A percentile compares a stretch with the other conserved stretches of the same genome.
Evolutionary conservation across 2,113 vertebrate species (phyloP).

Genomic region (Sula dactylatra): DNA sequence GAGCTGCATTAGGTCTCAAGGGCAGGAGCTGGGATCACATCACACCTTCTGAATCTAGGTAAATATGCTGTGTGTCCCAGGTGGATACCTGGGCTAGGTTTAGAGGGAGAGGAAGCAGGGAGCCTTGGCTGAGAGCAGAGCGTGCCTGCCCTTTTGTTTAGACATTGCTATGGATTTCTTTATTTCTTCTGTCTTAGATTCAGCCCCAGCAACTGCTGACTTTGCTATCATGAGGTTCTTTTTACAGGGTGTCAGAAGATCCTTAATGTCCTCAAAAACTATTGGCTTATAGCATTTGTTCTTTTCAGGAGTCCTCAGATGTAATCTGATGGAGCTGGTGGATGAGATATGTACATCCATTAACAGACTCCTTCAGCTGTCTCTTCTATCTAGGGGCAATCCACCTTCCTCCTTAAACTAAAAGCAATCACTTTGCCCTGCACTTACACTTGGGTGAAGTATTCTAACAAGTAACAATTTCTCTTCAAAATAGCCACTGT

Average conservation of each 20-base stretch:
- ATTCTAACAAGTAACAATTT: not conserved
- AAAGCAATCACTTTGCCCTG: not conserved
- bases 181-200: not conserved
- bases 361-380: not conserved
- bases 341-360: not conserved
- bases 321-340: not conserved
- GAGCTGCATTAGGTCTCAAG: not conserved
- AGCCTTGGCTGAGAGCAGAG: not conserved
- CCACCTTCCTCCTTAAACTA: not conserved
- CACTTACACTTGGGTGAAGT: not conserved
- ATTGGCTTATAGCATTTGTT: not conserved
- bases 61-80: not conserved
- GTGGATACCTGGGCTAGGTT: not conserved
- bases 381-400: not conserved
- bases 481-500: not conserved
- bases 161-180: not conserved
- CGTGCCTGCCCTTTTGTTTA: not conserved
- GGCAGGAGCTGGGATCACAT: not conserved
- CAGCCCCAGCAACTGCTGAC: not conserved
- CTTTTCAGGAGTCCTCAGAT: not conserved
- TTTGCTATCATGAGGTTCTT: not conserved
- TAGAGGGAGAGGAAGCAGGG: not conserved
- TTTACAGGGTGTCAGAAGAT: not conserved
- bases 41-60: not conserved
- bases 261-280: not conserved